Percentiles rank a stretch among this genome's conserved stretches.
Evolutionary conservation across 2,113 vertebrate species (phyloP).

Genomic region (Corythaeola cristata): DNA sequence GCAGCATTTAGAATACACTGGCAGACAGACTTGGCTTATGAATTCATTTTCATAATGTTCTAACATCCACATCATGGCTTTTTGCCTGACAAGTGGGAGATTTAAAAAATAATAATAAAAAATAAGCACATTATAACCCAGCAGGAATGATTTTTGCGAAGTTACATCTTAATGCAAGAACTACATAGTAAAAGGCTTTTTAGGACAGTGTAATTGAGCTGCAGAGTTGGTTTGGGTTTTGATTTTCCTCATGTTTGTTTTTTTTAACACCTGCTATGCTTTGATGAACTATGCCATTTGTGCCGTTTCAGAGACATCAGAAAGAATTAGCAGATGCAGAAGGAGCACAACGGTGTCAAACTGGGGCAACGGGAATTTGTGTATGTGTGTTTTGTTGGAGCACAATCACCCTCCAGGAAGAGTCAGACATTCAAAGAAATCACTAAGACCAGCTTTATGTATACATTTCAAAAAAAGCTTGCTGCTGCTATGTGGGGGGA

Average conservation of each 20-base stretch:
- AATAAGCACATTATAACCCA: constrained; percentile 74
- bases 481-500: neutral
- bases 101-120: constrained; percentile 51
- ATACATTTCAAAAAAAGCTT: neutral
- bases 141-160: constrained; percentile 68
- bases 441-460: neutral
- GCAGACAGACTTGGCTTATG: constrained; percentile 68
- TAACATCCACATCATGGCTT: constrained; percentile 63
- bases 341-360: neutral
- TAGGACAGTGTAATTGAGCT: constrained; percentile 72
- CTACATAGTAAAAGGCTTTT: constrained; percentile 63
- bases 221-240: constrained; percentile 9
- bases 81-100: constrained; percentile 60
- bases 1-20: constrained; percentile 70
- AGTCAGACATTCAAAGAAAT: neutral
- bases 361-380: neutral
- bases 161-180: constrained; percentile 73
- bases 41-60: constrained; percentile 80
- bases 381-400: neutral
- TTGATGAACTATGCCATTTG: constrained; percentile 44
- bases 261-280: constrained; percentile 23
- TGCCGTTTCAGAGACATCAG: constrained; percentile 34
- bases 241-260: constrained; percentile 15
- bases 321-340: neutral
- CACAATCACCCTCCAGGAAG: neutral